phyloP scores from a whole-genome alignment of 30 jellyfish, hydroid and myxozoan species.

The Catostylus mosaicus region DNA sequence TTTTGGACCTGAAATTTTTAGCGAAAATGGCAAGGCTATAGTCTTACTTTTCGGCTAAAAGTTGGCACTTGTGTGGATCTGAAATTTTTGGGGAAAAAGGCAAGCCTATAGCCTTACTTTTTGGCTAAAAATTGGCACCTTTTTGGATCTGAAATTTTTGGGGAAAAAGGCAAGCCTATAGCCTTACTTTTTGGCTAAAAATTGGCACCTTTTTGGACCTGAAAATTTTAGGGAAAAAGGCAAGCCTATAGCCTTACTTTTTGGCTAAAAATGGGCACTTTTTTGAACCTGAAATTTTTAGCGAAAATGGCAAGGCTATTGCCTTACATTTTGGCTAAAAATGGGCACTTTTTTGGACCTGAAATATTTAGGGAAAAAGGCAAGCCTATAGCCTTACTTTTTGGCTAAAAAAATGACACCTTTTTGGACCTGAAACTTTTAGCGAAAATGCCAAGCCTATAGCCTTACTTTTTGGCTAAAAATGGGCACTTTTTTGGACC shows the following conservation, averaged over 20 bases:
- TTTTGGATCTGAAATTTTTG: too few relatives aligned
- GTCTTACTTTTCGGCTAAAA: too few relatives aligned
- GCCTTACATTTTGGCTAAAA: not conserved
- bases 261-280: not conserved
- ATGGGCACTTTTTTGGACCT: not conserved
- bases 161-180: not conserved
- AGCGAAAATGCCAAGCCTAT: not conserved
- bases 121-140: too few relatives aligned
- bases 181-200: not conserved
- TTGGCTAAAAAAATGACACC: not conserved
- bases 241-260: not conserved
- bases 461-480: not conserved
- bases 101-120: too few relatives aligned
- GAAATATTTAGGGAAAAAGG: not conserved
- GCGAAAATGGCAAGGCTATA: too few relatives aligned
- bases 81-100: too few relatives aligned
- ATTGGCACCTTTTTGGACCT: not conserved
- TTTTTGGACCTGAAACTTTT: not conserved
- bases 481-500: not conserved
- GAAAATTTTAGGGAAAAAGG: not conserved
- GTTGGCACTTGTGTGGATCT: too few relatives aligned
- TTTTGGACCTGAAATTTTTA: too few relatives aligned
- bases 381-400: constrained; percentile 9
- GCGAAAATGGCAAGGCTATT: not conserved
- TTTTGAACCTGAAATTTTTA: not conserved